Base-by-base conservation (phyloP, 2,888 invertebrate species). In the Leucophenga maculata region DNA sequence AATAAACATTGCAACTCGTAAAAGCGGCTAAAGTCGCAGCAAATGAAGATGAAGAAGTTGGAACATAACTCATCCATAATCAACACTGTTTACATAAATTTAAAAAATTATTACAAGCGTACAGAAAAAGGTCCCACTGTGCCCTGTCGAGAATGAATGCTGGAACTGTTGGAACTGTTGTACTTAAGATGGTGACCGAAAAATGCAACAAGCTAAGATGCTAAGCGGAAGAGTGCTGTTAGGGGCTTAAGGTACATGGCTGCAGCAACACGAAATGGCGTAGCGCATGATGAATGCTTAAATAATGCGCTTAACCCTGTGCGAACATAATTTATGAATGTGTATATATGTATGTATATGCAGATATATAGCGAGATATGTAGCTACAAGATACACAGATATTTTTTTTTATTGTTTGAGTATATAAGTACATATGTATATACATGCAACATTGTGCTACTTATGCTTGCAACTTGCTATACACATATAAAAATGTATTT, bases 311-410 rank as follows among this genome's bases (percentile, higher is more conserved):
- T 85, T 80, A 85, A 83, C 83, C 78, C 85, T 83, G 85, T 79
- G 85, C 85, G 85, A 85, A 85, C 84, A 85, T 85, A 83, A 85
- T 85, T 85, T 85, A 85, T 85, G 82, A 82, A 84, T 26, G 4
- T 26, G 26, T 26, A 84, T 85, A 85, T 79, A 81, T 80, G 77
- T 77, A 80, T 79, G 78, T 79, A 80, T 76, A 77, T 76, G 81
- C 77, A 55, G 20, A 20, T 55, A 4, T 16, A n/a, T n/a, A n/a
- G n/a, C n/a, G n/a, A n/a, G n/a, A 4, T 31, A 39, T 52, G 16
- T n/a, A 32, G 8, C 18, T 39, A 60, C n/a, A 62, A 32, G 18
- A 70, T 60, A 69, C 72, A 46, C 72, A 62, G 6, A 26, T 26
- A 26, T 4, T 26, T 26, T 26, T 26, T 26, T 26, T 26, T 26